Conservation (phyloP, 1,140 invertebrate genomes). For the Sycophaga agraensis region DNA sequence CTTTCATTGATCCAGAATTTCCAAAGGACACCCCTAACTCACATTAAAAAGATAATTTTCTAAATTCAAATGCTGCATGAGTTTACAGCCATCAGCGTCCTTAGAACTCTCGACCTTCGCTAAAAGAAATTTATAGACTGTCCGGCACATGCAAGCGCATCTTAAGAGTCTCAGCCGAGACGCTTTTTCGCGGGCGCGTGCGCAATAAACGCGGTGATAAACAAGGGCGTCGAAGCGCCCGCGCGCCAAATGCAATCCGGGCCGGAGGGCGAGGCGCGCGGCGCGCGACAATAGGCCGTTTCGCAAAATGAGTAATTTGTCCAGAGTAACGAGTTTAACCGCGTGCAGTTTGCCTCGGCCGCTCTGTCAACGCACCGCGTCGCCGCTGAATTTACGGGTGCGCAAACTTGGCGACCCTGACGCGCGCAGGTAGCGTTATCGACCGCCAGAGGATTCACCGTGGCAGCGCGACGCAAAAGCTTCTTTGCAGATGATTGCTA, state of each 20-base stretch:
- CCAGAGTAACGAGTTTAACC: conserved; percentile 32
- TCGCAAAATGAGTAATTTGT: conserved; percentile 28
- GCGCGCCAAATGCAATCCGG: conserved; percentile 2
- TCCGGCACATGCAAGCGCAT: background rate
- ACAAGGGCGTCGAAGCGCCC: background rate
- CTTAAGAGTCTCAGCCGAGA: background rate
- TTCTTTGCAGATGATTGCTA: no score
- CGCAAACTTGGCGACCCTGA: conserved; percentile 16
- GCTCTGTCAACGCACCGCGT: conserved; percentile 25
- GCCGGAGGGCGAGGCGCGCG: background rate
- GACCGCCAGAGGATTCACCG: background rate
- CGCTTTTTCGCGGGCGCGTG: background rate
- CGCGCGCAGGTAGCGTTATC: background rate
- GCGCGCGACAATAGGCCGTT: conserved; percentile 5
- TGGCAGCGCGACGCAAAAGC: no score
- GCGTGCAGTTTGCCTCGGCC: conserved; percentile 12
- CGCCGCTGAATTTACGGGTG: conserved; percentile 38
- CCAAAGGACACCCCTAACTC: no score
- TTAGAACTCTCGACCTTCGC: no score
- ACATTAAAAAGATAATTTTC: no score
- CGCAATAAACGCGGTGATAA: conserved; percentile 17
- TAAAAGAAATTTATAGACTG: conserved; percentile 5
- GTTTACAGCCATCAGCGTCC: no score
- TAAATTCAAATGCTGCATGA: no score
- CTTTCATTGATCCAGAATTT: no score